Conservation (phyloP, 2,113 vertebrate genomes). For the Puntigrus tetrazona region DNA sequence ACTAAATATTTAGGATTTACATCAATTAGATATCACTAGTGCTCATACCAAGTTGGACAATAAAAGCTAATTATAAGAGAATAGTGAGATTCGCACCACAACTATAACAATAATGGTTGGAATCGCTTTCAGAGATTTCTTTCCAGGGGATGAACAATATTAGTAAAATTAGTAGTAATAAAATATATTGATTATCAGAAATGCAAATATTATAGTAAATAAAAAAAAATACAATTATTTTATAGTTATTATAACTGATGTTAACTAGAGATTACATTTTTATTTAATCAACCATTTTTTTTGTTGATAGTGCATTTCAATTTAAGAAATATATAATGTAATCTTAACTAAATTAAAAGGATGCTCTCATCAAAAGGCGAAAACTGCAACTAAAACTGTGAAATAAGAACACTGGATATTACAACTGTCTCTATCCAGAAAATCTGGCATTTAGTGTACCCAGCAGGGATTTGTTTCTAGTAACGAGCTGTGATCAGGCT, state of each 20-base stretch:
- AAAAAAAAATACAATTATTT: neutral
- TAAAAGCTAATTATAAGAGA: neutral
- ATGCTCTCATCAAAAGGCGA: neutral
- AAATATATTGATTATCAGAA: too few species aligned
- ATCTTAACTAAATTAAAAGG: neutral
- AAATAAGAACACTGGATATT: neutral
- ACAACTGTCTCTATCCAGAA: neutral
- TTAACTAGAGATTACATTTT: neutral
- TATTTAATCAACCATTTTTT: neutral
- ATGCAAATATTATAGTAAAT: neutral
- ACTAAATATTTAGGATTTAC: neutral
- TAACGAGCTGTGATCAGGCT: conserved; percentile 6
- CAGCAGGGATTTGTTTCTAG: neutral
- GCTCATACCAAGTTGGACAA: neutral
- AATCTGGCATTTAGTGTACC: neutral
- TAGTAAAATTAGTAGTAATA: neutral
- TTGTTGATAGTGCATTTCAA: neutral
- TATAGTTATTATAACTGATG: neutral
- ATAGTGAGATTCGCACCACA: neutral
- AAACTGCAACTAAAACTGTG: neutral
- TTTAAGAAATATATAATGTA: neutral
- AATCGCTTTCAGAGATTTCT: neutral
- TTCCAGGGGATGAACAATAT: neutral
- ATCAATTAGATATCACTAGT: neutral
- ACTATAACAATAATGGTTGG: neutral